Evolutionary conservation across 2,797 vertebrate species (phyloP), one percentile per base, ranked within the genome.

Genomic region (Sparus aurata): DNA sequence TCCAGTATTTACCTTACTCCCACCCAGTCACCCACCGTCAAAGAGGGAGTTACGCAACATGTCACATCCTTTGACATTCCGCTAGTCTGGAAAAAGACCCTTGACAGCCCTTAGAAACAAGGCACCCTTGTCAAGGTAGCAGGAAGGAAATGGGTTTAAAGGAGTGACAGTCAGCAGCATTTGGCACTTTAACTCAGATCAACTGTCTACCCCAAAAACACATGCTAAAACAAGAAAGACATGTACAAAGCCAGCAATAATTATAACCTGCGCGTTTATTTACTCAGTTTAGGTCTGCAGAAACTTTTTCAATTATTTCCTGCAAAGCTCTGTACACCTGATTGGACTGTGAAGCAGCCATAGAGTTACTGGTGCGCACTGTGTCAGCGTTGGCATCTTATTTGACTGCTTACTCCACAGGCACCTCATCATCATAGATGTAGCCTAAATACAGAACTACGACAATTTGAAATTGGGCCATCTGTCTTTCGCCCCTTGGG

Each of bases 11-110:
- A 92, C 90, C 80, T 89, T 79, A 80, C 84, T 88, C 76, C 81
- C 57, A 74, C 75, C 58, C 57, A 69, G 61, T 83, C 64, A 58
- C 54, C 69, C 73, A 60, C 57, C 75, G 72, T 61, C 64, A 80
- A 82, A 80, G 64, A 65, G 76, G 76, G 83, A 60, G 78, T 94
- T 93, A 89, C 58, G 76, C 79, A 93, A 94, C 86, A 83, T 73
- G 75, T 82, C 81, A 87, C 85, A 85, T 87, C 87, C 77, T 83
- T 82, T 79, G 77, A 80, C 87, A 90, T 91, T 92, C 87, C 80
- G 60, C 53, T 18, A 46, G 82, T 65, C 75, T 55, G 80, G 79
- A 91, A 91, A 87, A 84, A 73, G 74, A 85, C 73, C 74, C 68
- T 85, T 71, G 65, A 82, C 83, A 88, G 72, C 70, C 81, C 79